Conservation (phyloP, 2,113 vertebrate species). For the Syngnathoides biaculeatus region DNA sequence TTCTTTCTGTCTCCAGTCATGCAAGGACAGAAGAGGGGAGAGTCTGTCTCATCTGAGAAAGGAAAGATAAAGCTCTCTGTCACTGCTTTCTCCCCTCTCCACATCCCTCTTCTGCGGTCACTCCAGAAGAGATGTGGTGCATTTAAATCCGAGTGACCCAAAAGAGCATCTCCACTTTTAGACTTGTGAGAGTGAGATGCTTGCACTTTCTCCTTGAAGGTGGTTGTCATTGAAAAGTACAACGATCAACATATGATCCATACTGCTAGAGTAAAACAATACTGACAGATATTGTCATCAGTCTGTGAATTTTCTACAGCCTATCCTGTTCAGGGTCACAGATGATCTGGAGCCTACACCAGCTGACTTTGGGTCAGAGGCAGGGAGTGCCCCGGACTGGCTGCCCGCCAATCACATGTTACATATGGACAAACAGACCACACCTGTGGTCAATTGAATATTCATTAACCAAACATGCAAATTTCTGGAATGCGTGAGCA, state of each 20-base stretch:
- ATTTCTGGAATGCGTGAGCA: background rate
- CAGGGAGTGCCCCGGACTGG: background rate
- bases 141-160: background rate
- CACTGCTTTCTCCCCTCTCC: conserved; percentile 3
- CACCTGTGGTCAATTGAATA: background rate
- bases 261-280: background rate
- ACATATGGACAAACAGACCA: background rate
- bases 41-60: conserved; percentile 36
- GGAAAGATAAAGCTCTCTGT: conserved; percentile 21
- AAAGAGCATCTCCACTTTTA: background rate
- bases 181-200: background rate
- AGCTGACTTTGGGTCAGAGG: background rate
- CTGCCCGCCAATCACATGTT: background rate
- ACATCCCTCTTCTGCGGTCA: background rate
- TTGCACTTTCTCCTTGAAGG: background rate
- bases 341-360: no score
- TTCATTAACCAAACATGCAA: background rate
- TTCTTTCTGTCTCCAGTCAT: conserved; percentile 38
- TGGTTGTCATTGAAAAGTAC: background rate
- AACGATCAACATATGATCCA: background rate
- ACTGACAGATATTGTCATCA: background rate
- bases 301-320: no score
- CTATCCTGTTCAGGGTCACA: no score
- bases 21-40: conserved; percentile 33
- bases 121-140: background rate